A percentile compares a stretch with the other conserved stretches of the same genome.
phyloP scores from a whole-genome alignment of 2,113 vertebrate genomes.

The Fregata magnificens region DNA sequence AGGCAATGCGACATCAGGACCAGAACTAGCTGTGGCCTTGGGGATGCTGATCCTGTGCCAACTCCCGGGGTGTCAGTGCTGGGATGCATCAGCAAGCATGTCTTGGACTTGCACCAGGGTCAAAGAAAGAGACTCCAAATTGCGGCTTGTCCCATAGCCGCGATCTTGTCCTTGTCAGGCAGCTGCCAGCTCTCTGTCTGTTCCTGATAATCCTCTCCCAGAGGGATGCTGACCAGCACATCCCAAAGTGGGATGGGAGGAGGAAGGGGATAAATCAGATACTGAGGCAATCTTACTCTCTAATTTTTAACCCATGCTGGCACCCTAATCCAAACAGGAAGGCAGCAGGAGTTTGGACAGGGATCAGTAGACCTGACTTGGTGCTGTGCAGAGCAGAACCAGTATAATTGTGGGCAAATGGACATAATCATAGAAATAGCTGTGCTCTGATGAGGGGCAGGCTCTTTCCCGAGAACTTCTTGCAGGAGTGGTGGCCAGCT shows the following conservation, averaged over 20 bases:
- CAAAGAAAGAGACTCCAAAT: background rate
- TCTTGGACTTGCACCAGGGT: background rate
- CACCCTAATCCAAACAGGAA: background rate
- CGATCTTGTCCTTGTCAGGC: background rate
- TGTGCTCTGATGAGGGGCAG: background rate
- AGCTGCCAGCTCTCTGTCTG: background rate
- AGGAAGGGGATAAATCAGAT: background rate
- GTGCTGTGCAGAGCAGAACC: background rate
- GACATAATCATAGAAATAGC: background rate
- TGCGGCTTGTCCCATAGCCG: background rate
- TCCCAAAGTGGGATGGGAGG: background rate
- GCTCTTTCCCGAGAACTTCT: background rate
- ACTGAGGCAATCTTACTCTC: background rate
- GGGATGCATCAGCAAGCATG: background rate
- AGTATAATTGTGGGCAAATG: background rate
- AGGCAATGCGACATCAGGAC: background rate
- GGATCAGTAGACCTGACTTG: background rate
- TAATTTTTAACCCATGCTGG: slow-evolving; percentile 29
- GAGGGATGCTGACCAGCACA: background rate
- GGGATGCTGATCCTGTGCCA: background rate
- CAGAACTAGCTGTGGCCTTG: background rate
- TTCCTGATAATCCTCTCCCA: background rate
- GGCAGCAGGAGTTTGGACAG: background rate
- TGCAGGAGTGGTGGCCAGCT: background rate
- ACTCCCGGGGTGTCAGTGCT: background rate